Percentiles rank a stretch among this genome's conserved stretches.
Conservation (phyloP, 2,797 vertebrate species). For the Pangasius mekongensis region DNA sequence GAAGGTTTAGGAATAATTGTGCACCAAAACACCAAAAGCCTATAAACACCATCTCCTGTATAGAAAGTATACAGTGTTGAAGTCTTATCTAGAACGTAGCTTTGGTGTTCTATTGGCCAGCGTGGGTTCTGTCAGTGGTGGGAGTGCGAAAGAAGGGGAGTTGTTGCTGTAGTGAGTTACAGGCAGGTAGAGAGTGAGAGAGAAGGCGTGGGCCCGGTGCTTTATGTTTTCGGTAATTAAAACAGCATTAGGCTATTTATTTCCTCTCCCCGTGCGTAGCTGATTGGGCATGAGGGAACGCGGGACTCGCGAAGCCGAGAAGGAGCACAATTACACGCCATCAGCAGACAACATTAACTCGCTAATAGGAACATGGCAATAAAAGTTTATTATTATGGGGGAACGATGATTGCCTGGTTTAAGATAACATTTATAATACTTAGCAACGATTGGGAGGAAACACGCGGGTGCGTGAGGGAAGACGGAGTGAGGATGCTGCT, state of each 20-base stretch:
- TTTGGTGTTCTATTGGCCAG: background rate
- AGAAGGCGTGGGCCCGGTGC: slow-evolving; percentile 58
- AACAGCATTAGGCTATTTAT: slow-evolving; percentile 72
- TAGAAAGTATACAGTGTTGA: background rate
- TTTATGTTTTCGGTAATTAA: slow-evolving; percentile 75
- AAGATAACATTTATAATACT: slow-evolving; percentile 91
- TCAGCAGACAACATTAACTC: slow-evolving; percentile 92
- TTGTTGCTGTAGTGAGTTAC: slow-evolving; percentile 22
- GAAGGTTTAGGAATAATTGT: background rate
- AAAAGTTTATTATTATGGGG: slow-evolving; percentile 86
- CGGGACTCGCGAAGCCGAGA: slow-evolving; percentile 78
- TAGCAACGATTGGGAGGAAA: slow-evolving; percentile 75
- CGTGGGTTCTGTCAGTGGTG: background rate
- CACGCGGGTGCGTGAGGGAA: slow-evolving; percentile 71
- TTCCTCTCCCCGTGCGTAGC: slow-evolving; percentile 79
- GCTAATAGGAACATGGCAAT: slow-evolving; percentile 83
- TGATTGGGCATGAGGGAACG: slow-evolving; percentile 88
- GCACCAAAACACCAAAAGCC: background rate
- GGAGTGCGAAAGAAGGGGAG: background rate
- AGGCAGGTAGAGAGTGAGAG: slow-evolving; percentile 47
- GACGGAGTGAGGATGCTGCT: slow-evolving; percentile 53
- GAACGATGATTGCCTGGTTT: slow-evolving; percentile 87
- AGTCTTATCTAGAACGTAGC: background rate
- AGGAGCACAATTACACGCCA: slow-evolving; percentile 85
- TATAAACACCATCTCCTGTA: background rate